A percentile compares a stretch with the other conserved stretches of the same genome.
Evolutionary conservation across 1,140 invertebrate species (phyloP).

Genomic region (Leucophenga varia): DNA sequence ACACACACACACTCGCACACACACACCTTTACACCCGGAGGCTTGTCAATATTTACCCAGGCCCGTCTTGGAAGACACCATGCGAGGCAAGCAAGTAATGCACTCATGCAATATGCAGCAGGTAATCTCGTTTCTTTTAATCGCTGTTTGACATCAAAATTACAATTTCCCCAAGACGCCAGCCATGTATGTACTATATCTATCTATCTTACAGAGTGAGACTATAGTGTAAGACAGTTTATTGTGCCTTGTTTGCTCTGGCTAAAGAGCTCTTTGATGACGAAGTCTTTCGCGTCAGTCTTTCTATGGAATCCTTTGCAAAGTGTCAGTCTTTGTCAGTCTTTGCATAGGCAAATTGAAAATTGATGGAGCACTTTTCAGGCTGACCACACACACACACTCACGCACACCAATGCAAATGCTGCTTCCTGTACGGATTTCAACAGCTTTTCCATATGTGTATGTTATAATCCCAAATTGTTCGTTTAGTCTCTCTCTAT

Average conservation of each 20-base stretch:
- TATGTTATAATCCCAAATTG: background rate
- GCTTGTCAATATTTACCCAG: no score
- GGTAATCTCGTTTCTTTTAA: constrained; percentile 56
- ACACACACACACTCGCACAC: no score
- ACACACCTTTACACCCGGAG: no score
- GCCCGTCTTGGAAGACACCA: no score
- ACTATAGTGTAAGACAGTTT: no score
- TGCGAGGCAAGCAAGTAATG: no score
- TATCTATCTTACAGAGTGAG: no score
- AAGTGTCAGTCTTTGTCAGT: constrained; percentile 7
- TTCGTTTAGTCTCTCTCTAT: background rate
- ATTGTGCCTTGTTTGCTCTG: no score
- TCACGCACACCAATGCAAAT: constrained; percentile 16
- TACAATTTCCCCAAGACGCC: constrained; percentile 47
- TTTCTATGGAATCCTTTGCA: constrained; percentile 17
- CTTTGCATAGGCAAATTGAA: constrained; percentile 31
- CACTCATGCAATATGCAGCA: constrained; percentile 51
- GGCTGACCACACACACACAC: constrained; percentile 7
- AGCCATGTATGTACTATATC: no score
- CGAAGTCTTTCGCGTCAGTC: constrained; percentile 29
- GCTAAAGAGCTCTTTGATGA: no score
- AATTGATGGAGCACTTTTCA: constrained; percentile 26
- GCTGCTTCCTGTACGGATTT: constrained; percentile 4
- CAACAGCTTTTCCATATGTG: background rate
- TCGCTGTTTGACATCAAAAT: constrained; percentile 56